These are phyloP conservation scores for Amphimallon solstitiale DNA, from an alignment of 2,888 invertebrate genomes.

Conservation along the genomic window DNA sequence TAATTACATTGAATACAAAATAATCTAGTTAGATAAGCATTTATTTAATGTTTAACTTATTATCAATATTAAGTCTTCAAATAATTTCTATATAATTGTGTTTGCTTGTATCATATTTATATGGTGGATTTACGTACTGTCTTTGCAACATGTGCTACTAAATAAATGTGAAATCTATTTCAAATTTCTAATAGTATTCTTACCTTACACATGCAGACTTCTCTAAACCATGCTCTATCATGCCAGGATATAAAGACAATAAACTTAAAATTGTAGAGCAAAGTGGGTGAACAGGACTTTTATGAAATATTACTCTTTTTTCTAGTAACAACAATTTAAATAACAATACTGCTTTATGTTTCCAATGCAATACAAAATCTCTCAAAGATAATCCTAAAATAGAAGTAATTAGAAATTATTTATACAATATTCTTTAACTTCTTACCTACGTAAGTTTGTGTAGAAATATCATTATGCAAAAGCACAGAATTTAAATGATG, in stretches of 20 bases:
- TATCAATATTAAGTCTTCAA: too few species aligned
- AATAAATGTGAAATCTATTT: background rate
- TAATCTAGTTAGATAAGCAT: too few species aligned
- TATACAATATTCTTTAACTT: conserved; percentile 36
- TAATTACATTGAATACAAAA: too few species aligned
- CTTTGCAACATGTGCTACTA: background rate
- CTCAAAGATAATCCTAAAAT: conserved; percentile 82
- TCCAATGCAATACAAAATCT: conserved; percentile 84
- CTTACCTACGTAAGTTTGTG: conserved; percentile 77
- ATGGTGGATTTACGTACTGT: too few species aligned
- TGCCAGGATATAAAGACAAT: conserved; percentile 88
- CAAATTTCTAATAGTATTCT: conserved; percentile 34
- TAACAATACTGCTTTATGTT: conserved; percentile 89
- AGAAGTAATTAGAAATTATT: conserved; percentile 31
- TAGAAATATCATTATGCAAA: conserved; percentile 67
- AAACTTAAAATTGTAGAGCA: conserved; percentile 89
- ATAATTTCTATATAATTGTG: too few species aligned
- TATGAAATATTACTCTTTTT: conserved; percentile 89
- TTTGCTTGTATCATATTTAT: too few species aligned
- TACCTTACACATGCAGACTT: conserved; percentile 85
- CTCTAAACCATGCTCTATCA: conserved; percentile 85
- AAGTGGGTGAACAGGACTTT: conserved; percentile 90
- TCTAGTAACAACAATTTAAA: conserved; percentile 93
- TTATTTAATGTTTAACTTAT: too few species aligned
- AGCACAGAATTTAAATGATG: conserved; percentile 91